phyloP scores from a whole-genome alignment of 37 sponge, comb jelly and placozoan genomes.

The Geodia barretti region DNA sequence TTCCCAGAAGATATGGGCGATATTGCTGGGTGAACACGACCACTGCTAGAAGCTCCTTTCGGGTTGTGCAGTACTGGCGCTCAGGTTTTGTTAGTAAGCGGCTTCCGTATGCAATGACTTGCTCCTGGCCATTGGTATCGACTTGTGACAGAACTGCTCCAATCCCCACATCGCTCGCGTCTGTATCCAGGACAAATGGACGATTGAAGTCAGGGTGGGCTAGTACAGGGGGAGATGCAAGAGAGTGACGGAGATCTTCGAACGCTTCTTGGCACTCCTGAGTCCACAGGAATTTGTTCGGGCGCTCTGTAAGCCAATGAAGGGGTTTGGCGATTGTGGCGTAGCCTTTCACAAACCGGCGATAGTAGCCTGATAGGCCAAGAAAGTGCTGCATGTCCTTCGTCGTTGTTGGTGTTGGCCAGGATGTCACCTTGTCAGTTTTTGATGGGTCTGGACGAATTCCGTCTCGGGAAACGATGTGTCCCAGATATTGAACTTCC shows the following conservation, averaged over 20 bases:
- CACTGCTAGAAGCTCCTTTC: conserved; percentile 30
- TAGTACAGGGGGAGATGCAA: conserved; percentile 33
- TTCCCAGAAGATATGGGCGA: too few species aligned
- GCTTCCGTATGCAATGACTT: conserved; percentile 39
- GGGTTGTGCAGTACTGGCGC: conserved; percentile 39
- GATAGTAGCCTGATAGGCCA: conserved; percentile 36
- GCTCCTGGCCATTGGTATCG: conserved; percentile 24
- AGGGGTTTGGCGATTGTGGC: conserved; percentile 38
- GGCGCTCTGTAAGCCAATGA: conserved; percentile 6
- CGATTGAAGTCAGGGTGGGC: conserved; percentile 25
- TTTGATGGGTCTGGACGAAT: conserved; percentile 17
- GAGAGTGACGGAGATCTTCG: conserved; percentile 8
- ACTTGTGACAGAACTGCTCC: conserved; percentile 40
- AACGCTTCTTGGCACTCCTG: conserved; percentile 30
- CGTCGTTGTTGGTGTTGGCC: conserved; percentile 8
- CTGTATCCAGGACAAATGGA: conserved; percentile 15
- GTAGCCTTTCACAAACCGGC: conserved; percentile 23
- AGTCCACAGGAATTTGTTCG: conserved; percentile 18
- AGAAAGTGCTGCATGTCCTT: conserved; percentile 42
- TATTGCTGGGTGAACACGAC: too few species aligned
- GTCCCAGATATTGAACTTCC: conserved; percentile 28
- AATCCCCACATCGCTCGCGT: conserved; percentile 29
- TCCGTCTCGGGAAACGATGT: conserved; percentile 22
- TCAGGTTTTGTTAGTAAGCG: conserved; percentile 38
- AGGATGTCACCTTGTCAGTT: conserved; percentile 15